Percentiles rank a stretch among this genome's conserved stretches.
phyloP scores from a whole-genome alignment of 1,140 invertebrate genomes.

The Periplaneta americana region DNA sequence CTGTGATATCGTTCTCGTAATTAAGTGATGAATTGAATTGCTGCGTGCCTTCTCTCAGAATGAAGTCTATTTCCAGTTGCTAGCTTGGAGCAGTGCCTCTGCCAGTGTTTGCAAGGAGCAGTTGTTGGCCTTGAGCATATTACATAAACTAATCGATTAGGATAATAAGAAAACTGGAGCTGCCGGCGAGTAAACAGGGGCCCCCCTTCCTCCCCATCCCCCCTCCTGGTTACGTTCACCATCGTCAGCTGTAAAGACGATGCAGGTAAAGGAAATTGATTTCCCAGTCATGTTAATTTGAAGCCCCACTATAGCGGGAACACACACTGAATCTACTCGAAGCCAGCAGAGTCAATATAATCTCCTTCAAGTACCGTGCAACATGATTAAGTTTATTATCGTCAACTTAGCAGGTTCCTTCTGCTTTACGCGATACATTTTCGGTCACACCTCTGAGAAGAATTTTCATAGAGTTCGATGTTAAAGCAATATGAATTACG shows the following conservation, averaged over 20 bases:
- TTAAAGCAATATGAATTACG: too few relatives aligned
- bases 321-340: not conserved
- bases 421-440: not conserved
- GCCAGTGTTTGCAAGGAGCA: not conserved
- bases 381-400: not conserved
- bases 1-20: too few relatives aligned
- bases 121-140: not conserved
- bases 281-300: not conserved
- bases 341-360: not conserved
- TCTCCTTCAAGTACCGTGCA: not conserved
- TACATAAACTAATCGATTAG: not conserved
- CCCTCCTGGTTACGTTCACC: not conserved
- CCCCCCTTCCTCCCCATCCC: not conserved
- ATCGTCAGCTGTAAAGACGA: not conserved
- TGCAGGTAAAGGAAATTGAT: not conserved
- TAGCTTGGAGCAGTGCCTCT: too few relatives aligned
- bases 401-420: too few relatives aligned
- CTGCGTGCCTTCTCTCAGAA: too few relatives aligned
- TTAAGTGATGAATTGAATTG: too few relatives aligned
- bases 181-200: not conserved
- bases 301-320: not conserved
- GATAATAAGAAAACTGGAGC: not conserved
- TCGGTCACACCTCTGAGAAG: too few relatives aligned
- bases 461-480: too few relatives aligned
- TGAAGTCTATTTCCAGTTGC: too few relatives aligned